Evolutionary conservation across 2,888 invertebrate species (phyloP).

Genomic region (Cordilura impudica): DNA sequence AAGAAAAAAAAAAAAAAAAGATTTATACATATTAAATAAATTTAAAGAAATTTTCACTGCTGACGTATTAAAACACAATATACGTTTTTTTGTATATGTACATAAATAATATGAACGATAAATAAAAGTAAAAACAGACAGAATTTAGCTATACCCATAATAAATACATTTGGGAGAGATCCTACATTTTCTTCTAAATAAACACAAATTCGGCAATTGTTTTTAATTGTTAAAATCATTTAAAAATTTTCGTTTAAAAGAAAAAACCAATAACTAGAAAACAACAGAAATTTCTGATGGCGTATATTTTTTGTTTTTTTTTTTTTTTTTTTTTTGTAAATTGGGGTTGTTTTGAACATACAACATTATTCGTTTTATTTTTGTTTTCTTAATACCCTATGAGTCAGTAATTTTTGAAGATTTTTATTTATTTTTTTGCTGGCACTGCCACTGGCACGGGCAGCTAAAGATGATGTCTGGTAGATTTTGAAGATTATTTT

Average conservation of each 20-base stretch:
- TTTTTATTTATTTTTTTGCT: background rate
- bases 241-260: background rate
- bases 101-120: background rate
- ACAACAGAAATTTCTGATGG: background rate
- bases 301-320: background rate
- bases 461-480: background rate
- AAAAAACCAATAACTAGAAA: background rate
- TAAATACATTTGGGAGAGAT: background rate
- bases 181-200: background rate
- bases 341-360: background rate
- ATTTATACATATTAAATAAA: slow-evolving; percentile 1
- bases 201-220: background rate
- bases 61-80: background rate
- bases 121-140: background rate
- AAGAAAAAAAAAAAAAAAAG: too few species aligned
- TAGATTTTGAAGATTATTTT: background rate
- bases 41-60: background rate
- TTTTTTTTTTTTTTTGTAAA: too few species aligned
- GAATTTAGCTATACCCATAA: background rate
- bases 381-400: slow-evolving; percentile 9
- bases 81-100: background rate
- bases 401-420: slow-evolving; percentile 6
- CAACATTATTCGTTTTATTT: background rate
- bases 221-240: background rate
- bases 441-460: background rate